phyloP scores from a whole-genome alignment of 1,140 invertebrate species.

The Contarinia nasturtii region DNA sequence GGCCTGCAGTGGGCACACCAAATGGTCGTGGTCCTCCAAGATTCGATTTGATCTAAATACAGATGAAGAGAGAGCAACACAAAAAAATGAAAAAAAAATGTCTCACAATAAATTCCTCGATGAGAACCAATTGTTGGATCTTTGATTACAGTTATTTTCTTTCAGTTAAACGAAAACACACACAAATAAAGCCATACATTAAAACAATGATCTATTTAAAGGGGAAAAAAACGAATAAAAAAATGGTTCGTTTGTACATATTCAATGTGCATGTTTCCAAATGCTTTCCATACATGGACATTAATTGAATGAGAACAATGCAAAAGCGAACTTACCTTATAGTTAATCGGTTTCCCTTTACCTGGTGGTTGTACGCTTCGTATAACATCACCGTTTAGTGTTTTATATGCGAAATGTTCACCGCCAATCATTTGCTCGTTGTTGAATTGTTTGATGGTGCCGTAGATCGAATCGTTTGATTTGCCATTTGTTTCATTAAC shows the following conservation, averaged over 20 bases:
- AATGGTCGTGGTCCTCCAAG: conserved; percentile 16
- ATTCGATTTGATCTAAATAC: neutral
- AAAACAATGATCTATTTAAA: no score
- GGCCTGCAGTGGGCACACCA: conserved; percentile 11
- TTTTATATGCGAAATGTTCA: conserved; percentile 14
- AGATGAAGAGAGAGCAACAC: neutral
- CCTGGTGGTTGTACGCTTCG: conserved; percentile 22
- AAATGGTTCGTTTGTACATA: no score
- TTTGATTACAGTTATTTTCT: neutral
- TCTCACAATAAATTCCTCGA: neutral
- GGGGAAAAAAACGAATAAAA: no score
- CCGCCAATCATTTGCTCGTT: neutral
- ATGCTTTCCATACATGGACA: no score
- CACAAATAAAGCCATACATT: neutral
- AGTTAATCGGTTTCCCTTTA: conserved; percentile 15
- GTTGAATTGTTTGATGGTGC: neutral
- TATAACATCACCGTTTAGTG: conserved; percentile 21
- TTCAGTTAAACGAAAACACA: neutral
- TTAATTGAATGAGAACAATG: no score
- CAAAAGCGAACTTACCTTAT: conserved; percentile 15
- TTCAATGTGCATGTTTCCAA: no score
- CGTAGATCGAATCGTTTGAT: conserved; percentile 1
- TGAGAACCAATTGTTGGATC: neutral
- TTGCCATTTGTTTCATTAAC: conserved; percentile 2
- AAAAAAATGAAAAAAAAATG: neutral